Evolutionary conservation across 1,140 invertebrate genomes (phyloP).

Genomic region (Drosophila kikkawai): DNA sequence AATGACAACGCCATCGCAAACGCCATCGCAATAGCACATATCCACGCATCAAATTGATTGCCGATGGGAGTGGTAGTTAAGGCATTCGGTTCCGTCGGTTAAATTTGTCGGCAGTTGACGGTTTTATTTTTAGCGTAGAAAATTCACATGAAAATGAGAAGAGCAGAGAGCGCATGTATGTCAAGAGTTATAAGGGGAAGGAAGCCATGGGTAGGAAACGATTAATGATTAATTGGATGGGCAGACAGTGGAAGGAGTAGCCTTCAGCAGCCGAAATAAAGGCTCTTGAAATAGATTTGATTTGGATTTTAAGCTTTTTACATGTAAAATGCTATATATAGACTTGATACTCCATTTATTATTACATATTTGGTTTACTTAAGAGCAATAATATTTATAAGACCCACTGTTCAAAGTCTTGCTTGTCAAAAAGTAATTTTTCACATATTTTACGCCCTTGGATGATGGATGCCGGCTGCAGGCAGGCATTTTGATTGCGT

Average conservation of each 20-base stretch:
- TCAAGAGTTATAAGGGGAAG: slow-evolving; percentile 6
- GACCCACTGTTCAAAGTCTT: slow-evolving; percentile 11
- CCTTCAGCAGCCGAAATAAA: too few species aligned
- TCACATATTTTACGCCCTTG: slow-evolving; percentile 59
- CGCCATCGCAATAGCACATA: slow-evolving; percentile 34
- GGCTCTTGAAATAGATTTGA: not conserved
- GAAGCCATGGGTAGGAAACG: not conserved
- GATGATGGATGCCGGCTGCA: slow-evolving; percentile 19
- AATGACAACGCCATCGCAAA: slow-evolving; percentile 21
- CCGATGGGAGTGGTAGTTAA: slow-evolving; percentile 32
- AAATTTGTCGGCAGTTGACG: slow-evolving; percentile 52
- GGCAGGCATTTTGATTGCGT: slow-evolving; percentile 63
- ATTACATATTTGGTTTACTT: too few species aligned
- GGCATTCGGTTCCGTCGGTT: slow-evolving; percentile 25
- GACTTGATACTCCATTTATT: not conserved
- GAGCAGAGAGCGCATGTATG: slow-evolving; percentile 6
- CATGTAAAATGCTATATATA: not conserved
- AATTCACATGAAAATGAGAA: slow-evolving; percentile 27
- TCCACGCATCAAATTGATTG: slow-evolving; percentile 44
- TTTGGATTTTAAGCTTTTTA: not conserved
- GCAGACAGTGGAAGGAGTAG: not conserved
- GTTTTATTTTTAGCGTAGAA: slow-evolving; percentile 66
- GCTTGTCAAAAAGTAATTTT: slow-evolving; percentile 57
- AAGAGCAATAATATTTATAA: not conserved
- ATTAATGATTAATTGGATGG: slow-evolving; percentile 36